phyloP scores from a whole-genome alignment of 2,797 vertebrate genomes.

The Sphenodon punctatus region DNA sequence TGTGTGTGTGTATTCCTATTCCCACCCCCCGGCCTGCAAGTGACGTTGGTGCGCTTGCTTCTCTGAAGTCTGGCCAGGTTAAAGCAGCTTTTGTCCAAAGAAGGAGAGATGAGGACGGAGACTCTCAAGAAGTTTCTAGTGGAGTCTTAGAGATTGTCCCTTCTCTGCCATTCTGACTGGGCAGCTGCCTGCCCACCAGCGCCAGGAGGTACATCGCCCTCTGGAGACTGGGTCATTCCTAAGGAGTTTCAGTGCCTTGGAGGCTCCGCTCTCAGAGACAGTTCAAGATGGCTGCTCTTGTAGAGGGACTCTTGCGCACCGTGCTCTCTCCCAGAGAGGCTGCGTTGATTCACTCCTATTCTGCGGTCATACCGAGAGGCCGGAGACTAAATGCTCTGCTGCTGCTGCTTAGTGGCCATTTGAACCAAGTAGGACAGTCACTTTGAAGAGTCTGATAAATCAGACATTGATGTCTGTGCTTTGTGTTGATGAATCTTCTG shows the following conservation, averaged over 20 bases:
- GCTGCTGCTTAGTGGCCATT: too few relatives aligned
- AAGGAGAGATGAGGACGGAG: neutral
- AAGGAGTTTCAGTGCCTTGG: too few relatives aligned
- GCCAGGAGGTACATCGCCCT: too few relatives aligned
- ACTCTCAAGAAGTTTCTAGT: too few relatives aligned
- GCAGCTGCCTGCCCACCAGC: neutral
- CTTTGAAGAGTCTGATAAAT: too few relatives aligned
- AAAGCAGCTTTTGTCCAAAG: neutral
- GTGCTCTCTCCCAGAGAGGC: neutral
- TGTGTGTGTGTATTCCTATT: too few relatives aligned
- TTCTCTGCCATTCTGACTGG: neutral
- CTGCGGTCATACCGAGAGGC: too few relatives aligned
- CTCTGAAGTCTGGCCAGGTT: neutral
- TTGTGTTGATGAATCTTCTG: too few relatives aligned
- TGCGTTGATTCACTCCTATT: neutral
- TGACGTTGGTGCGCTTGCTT: neutral
- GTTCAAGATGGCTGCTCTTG: neutral
- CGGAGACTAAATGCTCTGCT: too few relatives aligned
- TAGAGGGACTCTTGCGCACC: neutral
- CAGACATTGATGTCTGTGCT: too few relatives aligned
- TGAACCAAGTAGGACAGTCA: too few relatives aligned
- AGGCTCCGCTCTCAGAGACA: rapidly evolving
- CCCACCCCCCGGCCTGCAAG: neutral
- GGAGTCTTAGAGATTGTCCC: neutral
- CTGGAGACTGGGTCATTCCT: neutral